Percentiles rank a stretch among this genome's conserved stretches.
Conservation (phyloP, 2,888 invertebrate genomes). For the Epistrophe grossulariae region DNA sequence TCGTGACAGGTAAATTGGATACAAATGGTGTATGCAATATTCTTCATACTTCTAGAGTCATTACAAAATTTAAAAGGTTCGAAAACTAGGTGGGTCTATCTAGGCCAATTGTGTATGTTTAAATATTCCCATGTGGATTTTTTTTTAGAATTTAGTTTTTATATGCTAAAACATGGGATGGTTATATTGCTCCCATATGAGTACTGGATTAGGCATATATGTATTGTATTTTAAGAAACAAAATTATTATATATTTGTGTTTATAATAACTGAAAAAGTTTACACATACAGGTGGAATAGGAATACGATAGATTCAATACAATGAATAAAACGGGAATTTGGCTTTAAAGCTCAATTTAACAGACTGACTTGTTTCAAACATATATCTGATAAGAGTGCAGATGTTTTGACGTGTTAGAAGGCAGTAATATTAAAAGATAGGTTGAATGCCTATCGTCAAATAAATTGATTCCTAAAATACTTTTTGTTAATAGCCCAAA, state of each 20-base stretch:
- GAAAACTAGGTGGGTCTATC: background rate
- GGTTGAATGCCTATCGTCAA: no score
- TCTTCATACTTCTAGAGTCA: background rate
- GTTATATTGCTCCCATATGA: constrained; percentile 18
- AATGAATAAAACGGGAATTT: no score
- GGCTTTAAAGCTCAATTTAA: no score
- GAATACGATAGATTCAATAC: no score
- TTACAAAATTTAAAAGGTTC: background rate
- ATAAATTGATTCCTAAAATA: no score
- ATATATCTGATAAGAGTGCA: no score
- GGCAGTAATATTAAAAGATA: no score
- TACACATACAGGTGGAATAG: no score
- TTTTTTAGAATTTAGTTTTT: background rate
- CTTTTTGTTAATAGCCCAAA: no score
- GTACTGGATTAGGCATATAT: background rate
- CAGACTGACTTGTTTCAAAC: no score
- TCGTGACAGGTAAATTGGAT: background rate
- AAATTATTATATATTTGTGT: background rate
- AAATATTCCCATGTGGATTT: background rate
- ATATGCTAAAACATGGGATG: background rate
- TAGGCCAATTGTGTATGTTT: background rate
- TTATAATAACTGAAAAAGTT: background rate
- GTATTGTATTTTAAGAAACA: background rate
- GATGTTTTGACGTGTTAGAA: no score
- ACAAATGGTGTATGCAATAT: background rate